These are phyloP conservation scores for Neria commutata DNA, from an alignment of 2,888 invertebrate species.

Conservation along the genomic window DNA sequence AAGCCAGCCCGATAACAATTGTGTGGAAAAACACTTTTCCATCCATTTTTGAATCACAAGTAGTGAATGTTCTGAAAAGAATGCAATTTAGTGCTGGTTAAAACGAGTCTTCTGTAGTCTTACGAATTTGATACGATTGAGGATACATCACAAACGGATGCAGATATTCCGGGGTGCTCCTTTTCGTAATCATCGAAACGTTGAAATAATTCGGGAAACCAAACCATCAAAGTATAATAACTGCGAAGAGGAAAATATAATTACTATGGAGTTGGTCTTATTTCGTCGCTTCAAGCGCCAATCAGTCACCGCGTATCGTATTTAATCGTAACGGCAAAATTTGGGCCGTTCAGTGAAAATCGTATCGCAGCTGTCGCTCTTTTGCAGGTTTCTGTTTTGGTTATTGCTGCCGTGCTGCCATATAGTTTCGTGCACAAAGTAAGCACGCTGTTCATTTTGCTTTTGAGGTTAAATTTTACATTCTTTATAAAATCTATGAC, in stretches of 20 bases:
- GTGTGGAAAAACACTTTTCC: conserved; percentile 76
- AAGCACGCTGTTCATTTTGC: too few relatives aligned
- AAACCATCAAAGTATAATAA: conserved; percentile 89
- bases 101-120: conserved; percentile 17
- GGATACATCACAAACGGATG: conserved; percentile 80
- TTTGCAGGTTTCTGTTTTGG: too few relatives aligned
- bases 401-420: too few relatives aligned
- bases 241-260: conserved; percentile 64
- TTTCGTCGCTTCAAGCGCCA: too few relatives aligned
- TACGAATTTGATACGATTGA: conserved; percentile 64
- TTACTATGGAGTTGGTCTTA: too few relatives aligned
- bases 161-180: conserved; percentile 70
- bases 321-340: too few relatives aligned
- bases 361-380: too few relatives aligned
- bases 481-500: too few relatives aligned
- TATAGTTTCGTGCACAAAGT: too few relatives aligned
- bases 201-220: conserved; percentile 89
- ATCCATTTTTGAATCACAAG: conserved; percentile 70
- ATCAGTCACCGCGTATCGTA: too few relatives aligned
- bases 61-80: conserved; percentile 32
- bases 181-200: conserved; percentile 79
- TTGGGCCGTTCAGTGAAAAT: too few relatives aligned
- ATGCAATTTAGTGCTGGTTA: neutral
- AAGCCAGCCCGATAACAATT: conserved; percentile 78
- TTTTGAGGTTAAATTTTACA: too few relatives aligned